These are phyloP conservation scores for Platerodrilus igneus DNA, from an alignment of 2,888 invertebrate genomes.

Conservation along the genomic window DNA sequence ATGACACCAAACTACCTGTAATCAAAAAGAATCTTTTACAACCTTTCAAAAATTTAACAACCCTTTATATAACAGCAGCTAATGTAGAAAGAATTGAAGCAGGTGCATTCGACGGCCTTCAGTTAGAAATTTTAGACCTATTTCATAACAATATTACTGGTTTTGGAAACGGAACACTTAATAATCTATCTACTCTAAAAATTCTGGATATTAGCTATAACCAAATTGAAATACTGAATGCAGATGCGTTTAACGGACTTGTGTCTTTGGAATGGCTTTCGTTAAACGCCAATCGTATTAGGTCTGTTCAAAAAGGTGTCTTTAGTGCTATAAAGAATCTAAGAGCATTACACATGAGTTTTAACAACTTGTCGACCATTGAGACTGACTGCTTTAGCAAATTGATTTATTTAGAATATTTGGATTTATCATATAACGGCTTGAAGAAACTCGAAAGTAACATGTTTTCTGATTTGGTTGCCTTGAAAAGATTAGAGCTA, in stretches of 20 bases:
- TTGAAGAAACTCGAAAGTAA: slow-evolving; percentile 49
- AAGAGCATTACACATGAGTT: slow-evolving; percentile 55
- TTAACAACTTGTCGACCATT: slow-evolving; percentile 61
- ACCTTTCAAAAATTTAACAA: slow-evolving; percentile 16
- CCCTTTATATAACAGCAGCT: slow-evolving; percentile 16
- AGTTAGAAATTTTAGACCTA: slow-evolving; percentile 15
- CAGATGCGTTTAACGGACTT: slow-evolving; percentile 6
- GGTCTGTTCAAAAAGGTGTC: slow-evolving; percentile 6
- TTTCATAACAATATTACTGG: slow-evolving; percentile 13
- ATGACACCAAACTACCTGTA: slow-evolving; percentile 14
- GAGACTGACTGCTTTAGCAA: slow-evolving; percentile 59
- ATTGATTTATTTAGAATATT: slow-evolving; percentile 54
- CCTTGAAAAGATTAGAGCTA: slow-evolving; percentile 8
- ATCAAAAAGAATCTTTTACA: slow-evolving; percentile 7
- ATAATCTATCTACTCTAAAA: slow-evolving; percentile 2
- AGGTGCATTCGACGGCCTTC: slow-evolving; percentile 8
- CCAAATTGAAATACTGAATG: slow-evolving; percentile 7
- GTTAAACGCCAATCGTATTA: slow-evolving; percentile 14
- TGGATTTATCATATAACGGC: slow-evolving; percentile 68
- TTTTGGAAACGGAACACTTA: slow-evolving; percentile 14
- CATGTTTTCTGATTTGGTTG: slow-evolving; percentile 7
- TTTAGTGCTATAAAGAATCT: slow-evolving; percentile 11
- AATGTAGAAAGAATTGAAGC: slow-evolving; percentile 14
- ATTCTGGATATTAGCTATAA: slow-evolving; percentile 17
- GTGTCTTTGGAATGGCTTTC: slow-evolving; percentile 16